These are phyloP conservation scores for Dysdera silvatica DNA, from an alignment of 1,140 invertebrate genomes.

Conservation along the genomic window DNA sequence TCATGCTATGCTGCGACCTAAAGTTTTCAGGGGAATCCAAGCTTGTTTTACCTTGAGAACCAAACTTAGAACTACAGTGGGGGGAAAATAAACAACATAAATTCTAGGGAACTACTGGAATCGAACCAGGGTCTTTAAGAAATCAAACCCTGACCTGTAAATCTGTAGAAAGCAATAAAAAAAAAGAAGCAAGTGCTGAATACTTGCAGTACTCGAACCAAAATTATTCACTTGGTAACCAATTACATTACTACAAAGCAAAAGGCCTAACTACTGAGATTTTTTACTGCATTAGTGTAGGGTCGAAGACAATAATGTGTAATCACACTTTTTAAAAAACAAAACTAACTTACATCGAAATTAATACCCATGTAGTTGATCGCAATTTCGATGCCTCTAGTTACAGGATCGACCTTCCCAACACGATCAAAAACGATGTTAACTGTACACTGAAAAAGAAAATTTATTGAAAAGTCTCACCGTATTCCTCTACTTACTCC, in stretches of 20 bases:
- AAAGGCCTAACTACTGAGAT: not conserved
- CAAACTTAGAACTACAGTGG: too few relatives aligned
- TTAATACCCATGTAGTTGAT: conserved; percentile 94
- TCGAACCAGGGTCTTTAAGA: too few relatives aligned
- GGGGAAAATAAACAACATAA: too few relatives aligned
- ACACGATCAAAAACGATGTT: conserved; percentile 99
- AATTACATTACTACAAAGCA: not conserved
- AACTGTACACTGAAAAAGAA: conserved; percentile 70
- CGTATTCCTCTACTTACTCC: not conserved
- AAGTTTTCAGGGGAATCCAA: too few relatives aligned
- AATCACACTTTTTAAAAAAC: not conserved
- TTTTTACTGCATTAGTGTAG: not conserved
- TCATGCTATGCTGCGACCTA: too few relatives aligned
- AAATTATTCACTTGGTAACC: too few relatives aligned
- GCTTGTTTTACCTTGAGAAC: too few relatives aligned
- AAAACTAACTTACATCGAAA: conserved; percentile 67
- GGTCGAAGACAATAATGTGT: not conserved
- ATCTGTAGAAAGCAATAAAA: too few relatives aligned
- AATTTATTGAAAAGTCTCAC: conserved; percentile 2
- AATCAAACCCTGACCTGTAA: too few relatives aligned
- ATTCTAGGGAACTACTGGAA: too few relatives aligned
- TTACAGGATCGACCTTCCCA: conserved; percentile 96
- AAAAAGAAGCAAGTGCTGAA: too few relatives aligned
- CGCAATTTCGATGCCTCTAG: conserved; percentile 89
- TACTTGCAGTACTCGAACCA: too few relatives aligned